Evolutionary conservation across 1,140 invertebrate species (phyloP).

Genomic region (Brachionus sp.): DNA sequence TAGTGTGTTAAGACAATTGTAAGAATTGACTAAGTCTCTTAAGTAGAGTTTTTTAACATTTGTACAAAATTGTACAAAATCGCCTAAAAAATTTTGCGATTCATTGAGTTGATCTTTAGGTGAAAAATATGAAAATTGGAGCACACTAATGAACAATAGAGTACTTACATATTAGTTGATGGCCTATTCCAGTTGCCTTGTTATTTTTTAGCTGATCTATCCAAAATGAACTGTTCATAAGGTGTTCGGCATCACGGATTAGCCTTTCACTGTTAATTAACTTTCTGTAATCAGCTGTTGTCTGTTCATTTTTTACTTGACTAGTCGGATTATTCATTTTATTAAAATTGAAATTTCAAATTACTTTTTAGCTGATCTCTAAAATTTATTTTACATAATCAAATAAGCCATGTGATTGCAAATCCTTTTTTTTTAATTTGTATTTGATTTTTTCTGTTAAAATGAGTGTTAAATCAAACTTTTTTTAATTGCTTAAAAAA

Average conservation of each 20-base stretch:
- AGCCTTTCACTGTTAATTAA: neutral
- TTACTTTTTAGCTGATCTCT: neutral
- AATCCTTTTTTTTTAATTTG: neutral
- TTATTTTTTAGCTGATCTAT: conserved; percentile 15
- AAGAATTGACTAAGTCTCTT: neutral
- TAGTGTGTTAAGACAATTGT: neutral
- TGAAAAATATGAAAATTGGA: neutral
- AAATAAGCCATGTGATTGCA: neutral
- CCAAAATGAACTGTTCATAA: conserved; percentile 26
- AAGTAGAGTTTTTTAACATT: neutral
- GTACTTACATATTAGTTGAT: neutral
- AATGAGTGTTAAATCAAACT: no score
- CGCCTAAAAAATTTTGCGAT: neutral
- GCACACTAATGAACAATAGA: neutral
- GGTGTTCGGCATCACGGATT: neutral
- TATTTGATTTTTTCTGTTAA: no score
- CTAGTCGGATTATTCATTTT: neutral
- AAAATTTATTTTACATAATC: neutral
- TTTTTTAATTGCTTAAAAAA: no score
- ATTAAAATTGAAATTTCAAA: neutral
- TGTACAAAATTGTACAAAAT: conserved; percentile 19
- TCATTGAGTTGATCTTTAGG: neutral
- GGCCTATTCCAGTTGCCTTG: conserved; percentile 12
- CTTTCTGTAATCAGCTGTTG: neutral
- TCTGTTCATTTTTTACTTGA: neutral